Evolutionary conservation across 2,888 invertebrate genomes (phyloP).

Genomic region (Epicampocera succincta): DNA sequence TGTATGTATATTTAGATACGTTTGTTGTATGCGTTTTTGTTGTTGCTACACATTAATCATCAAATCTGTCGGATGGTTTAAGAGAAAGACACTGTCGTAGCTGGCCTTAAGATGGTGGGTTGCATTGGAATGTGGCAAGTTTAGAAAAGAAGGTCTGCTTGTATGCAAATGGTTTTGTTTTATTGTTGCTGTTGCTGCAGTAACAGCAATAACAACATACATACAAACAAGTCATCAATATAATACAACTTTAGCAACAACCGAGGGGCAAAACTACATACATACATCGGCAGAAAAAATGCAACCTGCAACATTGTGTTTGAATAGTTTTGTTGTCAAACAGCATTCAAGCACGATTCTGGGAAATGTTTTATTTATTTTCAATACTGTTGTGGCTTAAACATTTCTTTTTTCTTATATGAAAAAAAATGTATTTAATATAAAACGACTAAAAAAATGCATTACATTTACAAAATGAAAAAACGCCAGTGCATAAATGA

Average conservation of each 20-base stretch:
- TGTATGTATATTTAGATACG: no score
- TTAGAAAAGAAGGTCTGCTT: slow-evolving; percentile 18
- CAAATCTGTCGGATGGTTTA: no score
- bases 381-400: not conserved
- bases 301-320: slow-evolving; percentile 76
- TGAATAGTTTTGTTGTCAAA: slow-evolving; percentile 75
- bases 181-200: not conserved
- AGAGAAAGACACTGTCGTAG: not conserved
- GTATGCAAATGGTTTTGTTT: slow-evolving; percentile 30
- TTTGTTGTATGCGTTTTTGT: no score
- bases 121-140: slow-evolving; percentile 51
- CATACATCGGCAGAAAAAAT: not conserved
- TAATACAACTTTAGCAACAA: not conserved
- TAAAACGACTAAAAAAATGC: no score
- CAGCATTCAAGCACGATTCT: slow-evolving; percentile 80
- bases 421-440: no score
- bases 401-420: no score
- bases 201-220: not conserved
- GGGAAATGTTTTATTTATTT: slow-evolving; percentile 73
- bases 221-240: slow-evolving; percentile 8
- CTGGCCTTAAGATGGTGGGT: slow-evolving; percentile 22
- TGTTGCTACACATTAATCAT: no score
- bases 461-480: no score
- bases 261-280: not conserved
- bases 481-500: no score